phyloP scores from a whole-genome alignment of 1,140 invertebrate species.

The Aplysia californica region DNA sequence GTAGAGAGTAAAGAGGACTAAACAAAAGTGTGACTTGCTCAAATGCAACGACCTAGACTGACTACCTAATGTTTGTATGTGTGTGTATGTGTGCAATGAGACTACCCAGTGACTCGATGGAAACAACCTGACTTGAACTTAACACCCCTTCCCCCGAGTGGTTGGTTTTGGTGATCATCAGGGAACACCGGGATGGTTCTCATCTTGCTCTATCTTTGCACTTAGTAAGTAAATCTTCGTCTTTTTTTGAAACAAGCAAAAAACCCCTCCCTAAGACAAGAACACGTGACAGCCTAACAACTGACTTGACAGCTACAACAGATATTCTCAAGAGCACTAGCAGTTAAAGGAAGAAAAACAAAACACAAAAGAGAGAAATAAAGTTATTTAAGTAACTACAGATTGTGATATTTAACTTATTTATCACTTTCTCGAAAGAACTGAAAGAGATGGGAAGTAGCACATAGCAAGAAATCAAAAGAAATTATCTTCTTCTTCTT shows the following conservation, averaged over 20 bases:
- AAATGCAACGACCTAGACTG: constrained; percentile 7
- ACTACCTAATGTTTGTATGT: constrained; percentile 7
- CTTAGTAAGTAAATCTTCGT: constrained; percentile 1
- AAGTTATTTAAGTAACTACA: not conserved
- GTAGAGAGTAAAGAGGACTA: constrained; percentile 14
- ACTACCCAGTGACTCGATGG: constrained; percentile 27
- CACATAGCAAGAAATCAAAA: too few relatives aligned
- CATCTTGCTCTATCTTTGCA: constrained; percentile 1
- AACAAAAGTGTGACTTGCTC: not conserved
- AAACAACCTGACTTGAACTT: constrained; percentile 9
- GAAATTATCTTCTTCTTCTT: too few relatives aligned
- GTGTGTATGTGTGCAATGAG: constrained; percentile 19
- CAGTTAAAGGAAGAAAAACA: constrained; percentile 5
- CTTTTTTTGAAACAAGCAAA: not conserved
- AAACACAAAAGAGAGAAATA: not conserved
- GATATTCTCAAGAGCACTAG: not conserved
- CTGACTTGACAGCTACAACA: not conserved
- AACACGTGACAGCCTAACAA: not conserved
- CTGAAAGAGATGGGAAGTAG: too few relatives aligned
- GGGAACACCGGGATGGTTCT: constrained; percentile 25
- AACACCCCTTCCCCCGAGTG: not conserved
- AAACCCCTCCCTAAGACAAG: not conserved
- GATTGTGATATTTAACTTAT: not conserved
- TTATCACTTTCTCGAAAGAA: too few relatives aligned
- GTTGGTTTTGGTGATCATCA: constrained; percentile 21